phyloP scores from a whole-genome alignment of 2,888 invertebrate genomes.

The Himalopsyche anomala region DNA sequence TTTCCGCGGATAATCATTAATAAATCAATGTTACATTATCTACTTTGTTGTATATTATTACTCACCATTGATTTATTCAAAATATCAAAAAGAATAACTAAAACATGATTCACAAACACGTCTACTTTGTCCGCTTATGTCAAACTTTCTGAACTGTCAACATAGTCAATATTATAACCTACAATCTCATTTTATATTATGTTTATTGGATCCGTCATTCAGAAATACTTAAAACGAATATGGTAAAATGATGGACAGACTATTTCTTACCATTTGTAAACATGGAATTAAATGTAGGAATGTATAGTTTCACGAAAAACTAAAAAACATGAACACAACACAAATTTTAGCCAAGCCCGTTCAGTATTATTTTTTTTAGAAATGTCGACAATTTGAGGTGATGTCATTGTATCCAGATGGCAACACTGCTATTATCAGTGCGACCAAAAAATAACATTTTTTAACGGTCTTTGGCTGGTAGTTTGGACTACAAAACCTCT shows the following conservation, averaged over 20 bases:
- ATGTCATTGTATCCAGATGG: neutral
- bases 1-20: neutral
- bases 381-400: neutral
- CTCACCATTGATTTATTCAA: conserved; percentile 36
- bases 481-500: neutral
- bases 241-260: neutral
- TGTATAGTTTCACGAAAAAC: neutral
- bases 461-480: neutral
- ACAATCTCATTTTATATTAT: conserved; percentile 18
- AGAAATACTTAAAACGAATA: neutral
- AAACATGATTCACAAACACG: conserved; percentile 52
- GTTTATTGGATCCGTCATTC: conserved; percentile 13
- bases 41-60: neutral
- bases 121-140: conserved; percentile 52
- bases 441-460: neutral
- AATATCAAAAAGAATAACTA: conserved; percentile 19
- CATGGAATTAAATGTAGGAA: conserved; percentile 42
- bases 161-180: conserved; percentile 52
- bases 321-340: conserved; percentile 23
- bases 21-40: neutral
- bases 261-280: conserved; percentile 50
- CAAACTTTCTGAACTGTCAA: conserved; percentile 60
- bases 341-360: conserved; percentile 24
- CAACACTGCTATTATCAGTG: conserved; percentile 2
- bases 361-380: neutral